Percentiles rank a stretch among this genome's conserved stretches.
phyloP scores from a whole-genome alignment of 2,888 invertebrate genomes.

The Herminia tarsipennalis region DNA sequence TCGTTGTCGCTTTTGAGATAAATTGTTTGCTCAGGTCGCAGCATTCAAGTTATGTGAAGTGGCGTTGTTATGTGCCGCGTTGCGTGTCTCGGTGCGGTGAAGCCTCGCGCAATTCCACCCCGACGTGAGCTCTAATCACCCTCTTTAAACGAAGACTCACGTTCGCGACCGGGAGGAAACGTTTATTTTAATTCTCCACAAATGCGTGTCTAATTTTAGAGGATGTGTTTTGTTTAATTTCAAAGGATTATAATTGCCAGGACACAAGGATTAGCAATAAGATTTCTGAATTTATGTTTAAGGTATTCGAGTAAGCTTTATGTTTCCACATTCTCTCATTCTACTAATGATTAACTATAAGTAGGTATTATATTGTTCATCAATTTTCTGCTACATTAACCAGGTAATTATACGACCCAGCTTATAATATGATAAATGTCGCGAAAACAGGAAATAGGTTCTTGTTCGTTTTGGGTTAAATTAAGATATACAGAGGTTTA shows the following conservation, averaged over 20 bases:
- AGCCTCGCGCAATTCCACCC: conserved; percentile 61
- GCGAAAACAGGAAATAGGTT: no score
- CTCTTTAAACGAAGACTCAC: conserved; percentile 73
- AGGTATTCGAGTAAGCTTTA: conserved; percentile 5
- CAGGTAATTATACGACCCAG: no score
- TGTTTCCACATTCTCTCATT: background rate
- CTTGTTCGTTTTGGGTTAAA: no score
- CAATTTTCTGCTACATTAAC: no score
- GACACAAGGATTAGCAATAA: conserved; percentile 40
- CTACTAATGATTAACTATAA: no score
- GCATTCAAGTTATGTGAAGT: conserved; percentile 39
- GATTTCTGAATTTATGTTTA: conserved; percentile 18
- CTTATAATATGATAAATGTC: no score
- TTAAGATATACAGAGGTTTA: no score
- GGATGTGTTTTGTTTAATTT: conserved; percentile 74
- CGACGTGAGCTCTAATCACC: conserved; percentile 76
- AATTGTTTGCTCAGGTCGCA: conserved; percentile 42
- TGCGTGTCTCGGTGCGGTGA: conserved; percentile 51
- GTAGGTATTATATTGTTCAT: no score
- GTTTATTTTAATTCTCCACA: conserved; percentile 79
- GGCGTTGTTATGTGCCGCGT: conserved; percentile 50
- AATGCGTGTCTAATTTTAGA: conserved; percentile 75
- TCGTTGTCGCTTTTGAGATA: conserved; percentile 42
- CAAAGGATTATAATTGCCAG: conserved; percentile 61
- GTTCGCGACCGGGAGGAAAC: conserved; percentile 61